Base-by-base conservation (phyloP, 2,888 invertebrate species). In the Neuroscelio doddi region DNA sequence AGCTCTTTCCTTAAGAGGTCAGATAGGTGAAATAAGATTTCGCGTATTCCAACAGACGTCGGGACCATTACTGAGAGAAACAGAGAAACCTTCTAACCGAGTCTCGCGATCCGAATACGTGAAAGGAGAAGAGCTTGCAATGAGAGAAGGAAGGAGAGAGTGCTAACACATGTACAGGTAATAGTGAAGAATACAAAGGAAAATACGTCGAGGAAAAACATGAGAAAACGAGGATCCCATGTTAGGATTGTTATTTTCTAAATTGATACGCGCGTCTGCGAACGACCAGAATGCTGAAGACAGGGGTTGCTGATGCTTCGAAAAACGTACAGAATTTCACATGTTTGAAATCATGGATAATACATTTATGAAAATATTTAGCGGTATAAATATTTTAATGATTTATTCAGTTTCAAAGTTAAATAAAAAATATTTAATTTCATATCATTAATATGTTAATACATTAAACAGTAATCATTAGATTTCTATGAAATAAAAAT, bases 31-130 rank as follows among this genome's bases (percentile, higher is more conserved):
- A 81, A 81, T 80, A 80, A 80, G 80, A 81, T 81, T 81, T 81
- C 76, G 78, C 80, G 79, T 80, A 79, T 81, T 81, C 79, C 78
- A 74, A 79, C 79, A 80, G 79, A 80, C 79, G 80, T 81, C 81
- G 79, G 76, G 78, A 77, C 80, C 81, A 81, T 81, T 81, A 80
- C 74, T 74, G 74, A 70, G 44, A 69, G 69, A 72, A 72, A 70
- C 73, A 69, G 72, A 72, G 64, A 66, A 71, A 59, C 58, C 63
- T 63, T 49, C 62, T 52, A 58, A 58, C 51, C 55, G 62, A 57
- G 57, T n/a, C n/a, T n/a, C n/a, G n/a, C n/a, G n/a, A n/a, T n/a
- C n/a, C n/a, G n/a, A 51, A 59, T 65, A 52, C 38, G 51, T 61
- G 64, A 46, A 47, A 65, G 56, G 44, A 50, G 67, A 65, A 64